A percentile compares a stretch with the other conserved stretches of the same genome.
phyloP scores from a whole-genome alignment of 2,888 invertebrate species.

The Halocaridina rubra region DNA sequence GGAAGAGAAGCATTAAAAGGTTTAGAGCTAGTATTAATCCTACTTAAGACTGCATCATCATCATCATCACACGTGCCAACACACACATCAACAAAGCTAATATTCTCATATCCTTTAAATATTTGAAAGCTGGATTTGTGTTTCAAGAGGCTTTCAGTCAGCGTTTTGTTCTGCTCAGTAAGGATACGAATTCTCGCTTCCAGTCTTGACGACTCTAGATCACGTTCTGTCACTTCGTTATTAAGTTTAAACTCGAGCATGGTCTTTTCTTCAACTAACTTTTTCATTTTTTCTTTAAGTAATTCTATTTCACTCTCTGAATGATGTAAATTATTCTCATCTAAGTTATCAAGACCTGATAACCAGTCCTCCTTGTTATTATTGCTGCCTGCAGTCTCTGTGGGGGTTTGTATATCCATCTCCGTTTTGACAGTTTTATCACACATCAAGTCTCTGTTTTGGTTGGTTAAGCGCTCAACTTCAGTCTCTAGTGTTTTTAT shows the following conservation, averaged over 20 bases:
- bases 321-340: neutral
- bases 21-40: no score
- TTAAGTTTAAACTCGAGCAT: slow-evolving; percentile 16
- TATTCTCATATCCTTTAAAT: neutral
- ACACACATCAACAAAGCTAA: neutral
- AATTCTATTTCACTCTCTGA: slow-evolving; percentile 7
- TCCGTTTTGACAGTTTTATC: no score
- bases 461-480: neutral
- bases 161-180: slow-evolving; percentile 10
- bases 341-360: neutral
- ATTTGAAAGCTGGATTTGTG: neutral
- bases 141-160: slow-evolving; percentile 6
- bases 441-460: neutral
- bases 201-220: slow-evolving; percentile 36
- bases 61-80: no score
- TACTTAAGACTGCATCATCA: no score
- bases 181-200: slow-evolving; percentile 42
- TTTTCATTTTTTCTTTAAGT: slow-evolving; percentile 26
- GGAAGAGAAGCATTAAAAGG: no score
- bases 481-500: neutral
- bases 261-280: slow-evolving; percentile 20
- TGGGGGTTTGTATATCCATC: neutral
- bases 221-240: slow-evolving; percentile 36
- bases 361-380: neutral
- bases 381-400: neutral